A percentile compares a stretch with the other conserved stretches of the same genome.
phyloP scores from a whole-genome alignment of 2,888 invertebrate genomes.

The Orthosia gracilis region DNA sequence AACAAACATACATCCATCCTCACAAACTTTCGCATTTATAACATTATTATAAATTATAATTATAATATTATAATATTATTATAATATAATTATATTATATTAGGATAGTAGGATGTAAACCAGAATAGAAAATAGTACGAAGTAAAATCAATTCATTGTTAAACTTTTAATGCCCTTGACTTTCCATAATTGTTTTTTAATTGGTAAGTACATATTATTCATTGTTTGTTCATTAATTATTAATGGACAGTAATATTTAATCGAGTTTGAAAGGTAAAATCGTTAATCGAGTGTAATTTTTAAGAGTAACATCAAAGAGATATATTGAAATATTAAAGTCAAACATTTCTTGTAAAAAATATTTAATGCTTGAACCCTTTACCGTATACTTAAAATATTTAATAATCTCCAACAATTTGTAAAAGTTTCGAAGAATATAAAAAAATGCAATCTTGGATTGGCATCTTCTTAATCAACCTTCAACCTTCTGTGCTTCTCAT shows the following conservation, averaged over 20 bases:
- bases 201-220: too few relatives aligned
- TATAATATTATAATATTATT: too few relatives aligned
- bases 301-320: neutral
- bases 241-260: neutral
- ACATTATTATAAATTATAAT: too few relatives aligned
- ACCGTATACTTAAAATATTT: neutral
- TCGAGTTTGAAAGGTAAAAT: neutral
- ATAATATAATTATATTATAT: too few relatives aligned
- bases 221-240: neutral
- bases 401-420: neutral
- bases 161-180: constrained; percentile 11
- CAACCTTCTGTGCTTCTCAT: constrained; percentile 66
- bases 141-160: constrained; percentile 22
- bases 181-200: neutral
- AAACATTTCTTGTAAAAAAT: too few relatives aligned
- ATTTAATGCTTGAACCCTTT: neutral
- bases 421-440: neutral
- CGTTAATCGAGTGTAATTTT: neutral
- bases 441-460: neutral
- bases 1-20: too few relatives aligned
- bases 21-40: too few relatives aligned
- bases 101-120: too few relatives aligned
- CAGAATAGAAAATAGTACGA: too few relatives aligned
- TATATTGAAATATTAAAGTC: neutral
- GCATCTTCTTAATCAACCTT: constrained; percentile 8